Base-by-base conservation (phyloP, 2,797 vertebrate genomes). In the Gallinago nigripennis region DNA sequence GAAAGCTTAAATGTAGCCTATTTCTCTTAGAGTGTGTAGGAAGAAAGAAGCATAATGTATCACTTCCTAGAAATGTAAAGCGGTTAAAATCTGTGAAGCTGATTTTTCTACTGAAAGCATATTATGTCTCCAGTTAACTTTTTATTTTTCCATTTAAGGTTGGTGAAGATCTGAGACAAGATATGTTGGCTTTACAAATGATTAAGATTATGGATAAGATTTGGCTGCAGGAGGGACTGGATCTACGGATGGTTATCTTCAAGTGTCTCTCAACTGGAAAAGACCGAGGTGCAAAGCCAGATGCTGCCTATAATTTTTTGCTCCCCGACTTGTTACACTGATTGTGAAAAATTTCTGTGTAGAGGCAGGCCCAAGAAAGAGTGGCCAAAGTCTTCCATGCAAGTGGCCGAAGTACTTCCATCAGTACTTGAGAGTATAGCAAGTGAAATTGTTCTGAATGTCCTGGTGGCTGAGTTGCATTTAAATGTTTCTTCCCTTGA, bases 161-260 rank as follows among this genome's bases (percentile, higher is more conserved):
- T 71, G 99, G 99, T 83, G 99, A 99, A 96, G 99, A 99, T 97
- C 97, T 99, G 95, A 98, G 99, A 53, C 99, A 99, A 97, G 99
- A 99, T 98, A 99, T 99, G 99, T 94, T 99, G 96, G 99, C 99
- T 58, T 98, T 99, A 54, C 99, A 99, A 97, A 99, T 99, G 99
- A 99, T 99, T 97, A 99, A 99, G 85, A 99, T 99, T 81, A 99
- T 99, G 99, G 99, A 99, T 96, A 99, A 99, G 83, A 99, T 99
- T 95, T 99, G 99, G 99, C 98, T 99, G 94, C 99, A 99, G 97
- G 99, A 99, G 94, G 99, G 99, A 8, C 98, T 99, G 92, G 99
- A 99, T 97, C 98, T 99, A 63, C 98, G 99, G 64, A 99, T 99
- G 75, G 99, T 99, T 88, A 99, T 99, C 97, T 99, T 99, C 96